Conservation (phyloP, 2,113 vertebrate genomes). For the Poeciliopsis turrubarensis region DNA sequence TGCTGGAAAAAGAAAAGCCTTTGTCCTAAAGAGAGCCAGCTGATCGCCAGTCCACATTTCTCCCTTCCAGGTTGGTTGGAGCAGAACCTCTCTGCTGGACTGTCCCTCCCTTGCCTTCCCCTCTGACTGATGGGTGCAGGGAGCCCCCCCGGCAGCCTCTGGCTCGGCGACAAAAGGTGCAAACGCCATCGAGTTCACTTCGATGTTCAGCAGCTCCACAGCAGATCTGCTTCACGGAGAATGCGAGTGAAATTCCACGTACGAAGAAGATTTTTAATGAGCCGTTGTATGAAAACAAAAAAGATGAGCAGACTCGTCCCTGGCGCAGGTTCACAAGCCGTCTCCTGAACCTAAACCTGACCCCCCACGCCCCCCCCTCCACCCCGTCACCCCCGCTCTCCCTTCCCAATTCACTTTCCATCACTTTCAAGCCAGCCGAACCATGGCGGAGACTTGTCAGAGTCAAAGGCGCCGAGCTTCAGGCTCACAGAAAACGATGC, state of each 20-base stretch:
- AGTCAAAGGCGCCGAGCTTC: slow-evolving; percentile 42
- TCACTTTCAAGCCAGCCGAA: slow-evolving; percentile 18
- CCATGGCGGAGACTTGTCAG: slow-evolving; percentile 47
- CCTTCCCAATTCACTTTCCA: slow-evolving; percentile 6
- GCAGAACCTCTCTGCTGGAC: slow-evolving; percentile 23
- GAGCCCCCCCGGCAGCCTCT: slow-evolving; percentile 42
- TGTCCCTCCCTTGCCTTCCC: slow-evolving; percentile 24
- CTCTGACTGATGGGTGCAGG: slow-evolving; percentile 34
- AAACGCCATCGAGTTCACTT: neutral
- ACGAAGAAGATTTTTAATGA: slow-evolving; percentile 3
- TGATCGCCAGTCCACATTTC: slow-evolving; percentile 70
- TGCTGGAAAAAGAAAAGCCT: slow-evolving; percentile 72
- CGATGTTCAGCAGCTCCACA: slow-evolving; percentile 8
- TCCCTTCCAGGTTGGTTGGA: slow-evolving; percentile 43
- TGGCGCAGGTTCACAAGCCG: slow-evolving; percentile 17
- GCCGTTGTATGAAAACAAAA: neutral
- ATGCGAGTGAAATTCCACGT: slow-evolving; percentile 8
- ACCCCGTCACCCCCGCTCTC: neutral
- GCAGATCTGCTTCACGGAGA: no score
- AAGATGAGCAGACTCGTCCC: slow-evolving; percentile 1
- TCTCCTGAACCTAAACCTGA: slow-evolving; percentile 36
- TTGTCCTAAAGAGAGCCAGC: slow-evolving; percentile 75
- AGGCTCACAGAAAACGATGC: slow-evolving; percentile 17
- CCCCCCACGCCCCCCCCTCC: neutral
- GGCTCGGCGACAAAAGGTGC: slow-evolving; percentile 24